Base-by-base conservation (phyloP, 2,797 vertebrate species). In the Esox masquinongy region DNA sequence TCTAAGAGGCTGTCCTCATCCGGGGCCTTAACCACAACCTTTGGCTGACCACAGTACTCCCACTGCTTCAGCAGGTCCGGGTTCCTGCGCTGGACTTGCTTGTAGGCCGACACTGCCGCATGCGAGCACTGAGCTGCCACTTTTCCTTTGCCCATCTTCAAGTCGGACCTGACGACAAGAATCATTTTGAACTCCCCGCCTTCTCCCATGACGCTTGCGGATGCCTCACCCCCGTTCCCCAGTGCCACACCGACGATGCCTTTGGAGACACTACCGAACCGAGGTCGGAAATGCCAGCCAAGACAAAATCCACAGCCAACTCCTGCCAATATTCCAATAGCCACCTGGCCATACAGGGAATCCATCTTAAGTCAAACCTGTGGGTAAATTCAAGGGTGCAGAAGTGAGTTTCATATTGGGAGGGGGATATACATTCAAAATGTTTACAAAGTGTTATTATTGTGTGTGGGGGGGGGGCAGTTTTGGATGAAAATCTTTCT, bases 91-190 rank as follows among this genome's bases (percentile, higher is more conserved):
- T 95, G 95, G 4, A 95, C 85, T 85, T 99, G 96, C 85, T 96
- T 98, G 91, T 97, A 99, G 14, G 97, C 96, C 0, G 97, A 96
- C 0, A 99, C 97, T 0, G 98, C 97, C 0, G 98, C 98, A 0
- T 99, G 98, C 47, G 96, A 93, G 66, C 98, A 99, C 91, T 99
- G 98, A 0, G 97, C 97, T 0, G 98, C 97, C 0, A 96, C 96
- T 85, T 99, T 99, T 0, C 98, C 98, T 82, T 98, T 99, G 0
- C 97, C 97, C 98, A 99, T 99, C 90, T 98, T 99, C 77, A 99
- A 88, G 86, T 99, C 97, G 0, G 91, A 97, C 47, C 97, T 95
- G 72, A 99, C 97, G 0, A 98, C 87, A 34, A 99, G 87, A n/a
- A 98, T 92, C 97, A 99, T 94, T 89, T 99, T 99, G 88, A 96